These are phyloP conservation scores for Silurus asotus DNA, from an alignment of 2,113 vertebrate species.

Conservation along the genomic window DNA sequence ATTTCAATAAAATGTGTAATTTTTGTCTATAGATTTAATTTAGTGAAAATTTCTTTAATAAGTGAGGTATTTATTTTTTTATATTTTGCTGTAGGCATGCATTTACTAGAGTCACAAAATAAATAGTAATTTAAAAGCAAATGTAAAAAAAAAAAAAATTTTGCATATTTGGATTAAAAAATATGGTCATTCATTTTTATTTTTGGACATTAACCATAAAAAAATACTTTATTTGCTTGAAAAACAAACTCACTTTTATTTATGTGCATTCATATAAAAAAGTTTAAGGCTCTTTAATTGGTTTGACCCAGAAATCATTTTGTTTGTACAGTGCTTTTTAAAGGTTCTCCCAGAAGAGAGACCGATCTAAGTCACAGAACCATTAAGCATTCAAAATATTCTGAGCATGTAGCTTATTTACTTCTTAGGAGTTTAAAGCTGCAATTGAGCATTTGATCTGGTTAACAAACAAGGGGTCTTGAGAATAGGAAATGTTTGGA, in stretches of 20 bases:
- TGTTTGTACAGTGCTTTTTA: not conserved
- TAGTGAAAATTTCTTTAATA: not conserved
- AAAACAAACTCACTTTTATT: not conserved
- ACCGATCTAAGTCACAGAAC: not conserved
- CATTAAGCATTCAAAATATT: not conserved
- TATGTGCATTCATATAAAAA: not conserved
- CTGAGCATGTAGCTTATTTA: not conserved
- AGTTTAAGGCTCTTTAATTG: not conserved
- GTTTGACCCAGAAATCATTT: not conserved
- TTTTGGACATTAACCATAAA: not conserved
- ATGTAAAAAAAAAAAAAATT: not conserved
- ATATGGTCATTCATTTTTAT: not conserved
- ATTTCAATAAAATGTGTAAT: not conserved
- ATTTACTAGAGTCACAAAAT: not conserved
- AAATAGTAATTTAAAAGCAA: not conserved
- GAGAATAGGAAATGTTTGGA: slow-evolving; percentile 12
- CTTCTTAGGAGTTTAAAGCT: not conserved
- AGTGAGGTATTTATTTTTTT: not conserved
- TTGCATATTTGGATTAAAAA: not conserved
- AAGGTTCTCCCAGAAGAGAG: not conserved
- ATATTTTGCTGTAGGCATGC: not conserved
- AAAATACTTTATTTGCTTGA: not conserved
- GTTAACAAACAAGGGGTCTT: slow-evolving; percentile 15
- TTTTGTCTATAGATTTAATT: not conserved
- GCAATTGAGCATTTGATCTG: not conserved